Conservation (phyloP, 2,797 vertebrate genomes). For the Sebastes taczanowskii region DNA sequence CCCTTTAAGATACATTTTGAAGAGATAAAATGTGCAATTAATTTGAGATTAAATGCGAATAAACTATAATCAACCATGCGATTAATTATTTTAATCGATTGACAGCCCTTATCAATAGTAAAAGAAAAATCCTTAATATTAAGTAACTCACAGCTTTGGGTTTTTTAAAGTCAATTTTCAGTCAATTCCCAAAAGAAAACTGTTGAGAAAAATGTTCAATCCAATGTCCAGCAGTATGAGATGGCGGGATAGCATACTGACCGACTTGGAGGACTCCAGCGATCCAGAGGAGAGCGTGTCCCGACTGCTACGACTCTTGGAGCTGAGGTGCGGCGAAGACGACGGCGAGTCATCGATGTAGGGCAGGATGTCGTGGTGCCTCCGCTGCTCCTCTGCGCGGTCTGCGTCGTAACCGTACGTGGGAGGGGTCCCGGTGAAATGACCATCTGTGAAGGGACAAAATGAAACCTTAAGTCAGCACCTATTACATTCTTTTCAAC, state of each 20-base stretch:
- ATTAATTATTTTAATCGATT: too few species aligned
- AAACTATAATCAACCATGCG: too few species aligned
- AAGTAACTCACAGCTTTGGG: background rate
- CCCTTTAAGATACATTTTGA: too few species aligned
- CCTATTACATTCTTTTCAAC: background rate
- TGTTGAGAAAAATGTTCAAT: background rate
- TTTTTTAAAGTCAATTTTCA: background rate
- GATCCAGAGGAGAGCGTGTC: constrained; percentile 90
- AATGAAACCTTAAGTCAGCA: background rate
- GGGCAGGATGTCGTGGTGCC: constrained; percentile 93
- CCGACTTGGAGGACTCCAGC: constrained; percentile 91
- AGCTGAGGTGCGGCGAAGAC: constrained; percentile 93
- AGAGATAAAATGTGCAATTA: too few species aligned
- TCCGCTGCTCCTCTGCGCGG: constrained; percentile 90
- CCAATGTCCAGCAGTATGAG: background rate
- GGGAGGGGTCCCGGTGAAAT: constrained; percentile 88
- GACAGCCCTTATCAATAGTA: too few species aligned
- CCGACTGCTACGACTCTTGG: constrained; percentile 91
- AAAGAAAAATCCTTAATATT: background rate
- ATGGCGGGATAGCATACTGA: constrained; percentile 72
- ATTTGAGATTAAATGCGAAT: too few species aligned
- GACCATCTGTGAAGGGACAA: constrained; percentile 80
- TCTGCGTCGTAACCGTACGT: constrained; percentile 88
- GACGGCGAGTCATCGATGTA: constrained; percentile 97
- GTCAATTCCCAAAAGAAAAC: background rate